phyloP scores from a whole-genome alignment of 2,888 invertebrate genomes.

The Myopa testacea region DNA sequence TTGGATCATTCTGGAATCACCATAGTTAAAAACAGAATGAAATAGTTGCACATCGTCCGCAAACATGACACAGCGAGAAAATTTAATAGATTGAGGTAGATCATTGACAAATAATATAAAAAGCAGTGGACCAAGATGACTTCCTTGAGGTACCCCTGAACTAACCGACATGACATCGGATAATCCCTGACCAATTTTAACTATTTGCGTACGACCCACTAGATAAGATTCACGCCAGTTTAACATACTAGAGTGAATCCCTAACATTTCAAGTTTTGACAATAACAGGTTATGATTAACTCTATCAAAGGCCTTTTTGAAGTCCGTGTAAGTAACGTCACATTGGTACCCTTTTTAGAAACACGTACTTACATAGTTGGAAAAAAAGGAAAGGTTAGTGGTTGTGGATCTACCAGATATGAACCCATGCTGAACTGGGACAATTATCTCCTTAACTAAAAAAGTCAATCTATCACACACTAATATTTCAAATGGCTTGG shows the following conservation, averaged over 20 bases:
- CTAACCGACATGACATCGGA: background rate
- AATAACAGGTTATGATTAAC: too few relatives aligned
- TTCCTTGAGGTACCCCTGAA: conserved; percentile 7
- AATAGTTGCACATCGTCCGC: too few relatives aligned
- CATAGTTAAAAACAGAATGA: background rate
- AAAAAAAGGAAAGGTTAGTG: background rate
- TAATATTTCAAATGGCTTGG: background rate
- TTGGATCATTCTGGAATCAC: too few relatives aligned
- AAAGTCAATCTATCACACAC: background rate
- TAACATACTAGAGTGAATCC: conserved; percentile 11
- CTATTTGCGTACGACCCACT: background rate
- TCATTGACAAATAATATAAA: too few relatives aligned
- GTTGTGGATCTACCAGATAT: background rate
- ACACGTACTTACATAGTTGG: background rate
- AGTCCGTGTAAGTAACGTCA: too few relatives aligned
- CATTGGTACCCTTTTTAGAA: too few relatives aligned
- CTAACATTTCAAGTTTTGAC: background rate
- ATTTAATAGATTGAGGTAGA: too few relatives aligned
- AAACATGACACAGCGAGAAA: too few relatives aligned
- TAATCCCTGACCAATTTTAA: background rate
- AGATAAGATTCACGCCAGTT: conserved; percentile 3
- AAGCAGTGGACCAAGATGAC: background rate
- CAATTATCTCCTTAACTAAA: background rate
- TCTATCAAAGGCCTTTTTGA: too few relatives aligned
- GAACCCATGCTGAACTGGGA: conserved; percentile 8